Evolutionary conservation across 2,888 invertebrate genomes (phyloP).

Genomic region (Caradrina kadenii): DNA sequence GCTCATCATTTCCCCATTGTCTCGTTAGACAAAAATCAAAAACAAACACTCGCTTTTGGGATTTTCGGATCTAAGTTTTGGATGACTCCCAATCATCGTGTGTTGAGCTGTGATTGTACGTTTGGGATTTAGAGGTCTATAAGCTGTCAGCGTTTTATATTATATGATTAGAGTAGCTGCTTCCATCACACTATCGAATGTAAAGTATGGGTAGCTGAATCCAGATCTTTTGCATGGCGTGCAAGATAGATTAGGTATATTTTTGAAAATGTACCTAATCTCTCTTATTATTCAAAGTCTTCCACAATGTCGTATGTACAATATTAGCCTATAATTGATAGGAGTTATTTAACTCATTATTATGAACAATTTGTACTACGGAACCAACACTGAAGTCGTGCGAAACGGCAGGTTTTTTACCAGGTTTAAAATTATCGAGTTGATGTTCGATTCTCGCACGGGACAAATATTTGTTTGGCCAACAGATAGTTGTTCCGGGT

Average conservation of each 20-base stretch:
- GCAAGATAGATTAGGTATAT: too few species aligned
- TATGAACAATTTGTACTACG: too few species aligned
- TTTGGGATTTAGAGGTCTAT: conserved; percentile 79
- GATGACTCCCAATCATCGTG: conserved; percentile 84
- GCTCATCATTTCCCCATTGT: conserved; percentile 91
- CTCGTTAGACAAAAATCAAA: conserved; percentile 91
- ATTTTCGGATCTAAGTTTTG: conserved; percentile 87
- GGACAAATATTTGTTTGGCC: too few species aligned
- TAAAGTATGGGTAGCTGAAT: neutral
- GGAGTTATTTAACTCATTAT: too few species aligned
- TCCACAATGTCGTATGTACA: too few species aligned
- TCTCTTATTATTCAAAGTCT: neutral
- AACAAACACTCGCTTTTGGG: conserved; percentile 87
- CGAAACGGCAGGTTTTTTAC: too few species aligned
- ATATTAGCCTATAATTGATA: too few species aligned
- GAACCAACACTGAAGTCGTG: too few species aligned
- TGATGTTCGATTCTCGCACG: too few species aligned
- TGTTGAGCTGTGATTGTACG: conserved; percentile 75
- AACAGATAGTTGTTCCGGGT: too few species aligned
- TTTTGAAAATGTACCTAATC: too few species aligned
- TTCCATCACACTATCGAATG: conserved; percentile 3
- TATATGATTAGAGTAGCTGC: conserved; percentile 44
- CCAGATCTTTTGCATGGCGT: neutral
- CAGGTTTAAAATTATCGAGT: too few species aligned
- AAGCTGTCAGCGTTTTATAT: conserved; percentile 57